phyloP scores from a whole-genome alignment of 2,888 invertebrate species.

The Drosophila putrida region DNA sequence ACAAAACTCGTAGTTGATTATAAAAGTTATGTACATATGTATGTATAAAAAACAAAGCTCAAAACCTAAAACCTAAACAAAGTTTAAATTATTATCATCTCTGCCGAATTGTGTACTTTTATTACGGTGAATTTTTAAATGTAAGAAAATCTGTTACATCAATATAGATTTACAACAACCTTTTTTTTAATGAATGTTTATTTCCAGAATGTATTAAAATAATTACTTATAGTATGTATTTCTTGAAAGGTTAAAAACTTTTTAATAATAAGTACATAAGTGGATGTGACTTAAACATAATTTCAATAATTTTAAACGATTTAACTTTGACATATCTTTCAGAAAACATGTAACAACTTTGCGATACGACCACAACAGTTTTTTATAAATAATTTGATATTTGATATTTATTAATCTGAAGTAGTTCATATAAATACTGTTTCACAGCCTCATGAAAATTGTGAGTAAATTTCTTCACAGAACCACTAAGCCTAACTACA shows the following conservation, averaged over 20 bases:
- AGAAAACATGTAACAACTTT: too few relatives aligned
- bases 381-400: too few relatives aligned
- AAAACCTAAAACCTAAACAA: neutral
- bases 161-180: neutral
- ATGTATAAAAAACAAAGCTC: too few relatives aligned
- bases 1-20: constrained; percentile 1
- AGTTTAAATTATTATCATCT: neutral
- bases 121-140: neutral
- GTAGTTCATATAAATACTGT: too few relatives aligned
- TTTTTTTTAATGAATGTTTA: too few relatives aligned
- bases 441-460: neutral
- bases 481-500: constrained; percentile 28
- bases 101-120: constrained; percentile 8
- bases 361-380: too few relatives aligned
- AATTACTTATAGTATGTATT: constrained; percentile 2
- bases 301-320: too few relatives aligned
- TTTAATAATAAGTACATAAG: too few relatives aligned
- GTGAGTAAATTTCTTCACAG: neutral
- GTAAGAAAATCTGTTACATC: neutral
- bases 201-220: neutral
- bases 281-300: too few relatives aligned
- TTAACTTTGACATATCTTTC: too few relatives aligned
- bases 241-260: neutral
- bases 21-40: neutral
- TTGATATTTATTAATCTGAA: neutral